Percentiles rank a stretch among this genome's conserved stretches.
Evolutionary conservation across 2,888 invertebrate species (phyloP).

Genomic region (Cordilura impudica): DNA sequence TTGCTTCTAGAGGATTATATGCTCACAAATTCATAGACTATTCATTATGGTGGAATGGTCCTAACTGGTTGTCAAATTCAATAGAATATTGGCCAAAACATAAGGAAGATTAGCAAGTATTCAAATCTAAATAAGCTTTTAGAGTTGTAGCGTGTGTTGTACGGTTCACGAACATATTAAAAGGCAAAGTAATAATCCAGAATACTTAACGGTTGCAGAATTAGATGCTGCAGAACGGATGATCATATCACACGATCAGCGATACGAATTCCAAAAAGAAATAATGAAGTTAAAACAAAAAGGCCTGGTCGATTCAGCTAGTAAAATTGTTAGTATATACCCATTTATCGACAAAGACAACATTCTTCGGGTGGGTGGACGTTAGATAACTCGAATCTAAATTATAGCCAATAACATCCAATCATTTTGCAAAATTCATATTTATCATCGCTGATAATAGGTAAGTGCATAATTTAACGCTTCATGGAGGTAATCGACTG

Average conservation of each 20-base stretch:
- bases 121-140: background rate
- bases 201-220: background rate
- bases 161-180: background rate
- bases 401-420: background rate
- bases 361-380: no score
- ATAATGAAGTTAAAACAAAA: no score
- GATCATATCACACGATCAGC: no score
- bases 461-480: no score
- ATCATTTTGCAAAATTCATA: no score
- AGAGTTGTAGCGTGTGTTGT: background rate
- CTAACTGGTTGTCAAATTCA: background rate
- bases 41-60: conserved; percentile 8
- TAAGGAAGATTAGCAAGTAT: background rate
- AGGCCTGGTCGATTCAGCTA: no score
- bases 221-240: background rate
- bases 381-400: no score
- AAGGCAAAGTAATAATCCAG: background rate
- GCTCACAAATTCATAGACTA: background rate
- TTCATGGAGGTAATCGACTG: no score
- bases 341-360: no score
- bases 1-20: background rate
- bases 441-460: no score
- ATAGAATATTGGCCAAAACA: background rate
- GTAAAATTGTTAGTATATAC: no score
- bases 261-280: no score